These are phyloP conservation scores for Agrochola circellaris DNA, from an alignment of 2,888 invertebrate species.

Conservation along the genomic window DNA sequence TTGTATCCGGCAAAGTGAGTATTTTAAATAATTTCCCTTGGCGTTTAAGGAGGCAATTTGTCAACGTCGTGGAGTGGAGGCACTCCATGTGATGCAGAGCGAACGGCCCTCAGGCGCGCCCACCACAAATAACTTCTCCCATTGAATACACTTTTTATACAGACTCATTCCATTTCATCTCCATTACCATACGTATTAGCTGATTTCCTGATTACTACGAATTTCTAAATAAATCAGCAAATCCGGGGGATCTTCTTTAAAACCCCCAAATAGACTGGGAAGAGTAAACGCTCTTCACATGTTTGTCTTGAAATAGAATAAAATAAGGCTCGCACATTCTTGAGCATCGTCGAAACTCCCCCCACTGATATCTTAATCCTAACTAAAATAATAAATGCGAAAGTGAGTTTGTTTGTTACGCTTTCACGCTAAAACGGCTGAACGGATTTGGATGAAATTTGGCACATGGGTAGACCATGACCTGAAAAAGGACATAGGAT, in stretches of 20 bases:
- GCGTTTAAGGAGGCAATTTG: conserved; percentile 75
- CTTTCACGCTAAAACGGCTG: no score
- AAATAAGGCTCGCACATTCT: conserved; percentile 13
- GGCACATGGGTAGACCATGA: no score
- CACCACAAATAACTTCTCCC: conserved; percentile 44
- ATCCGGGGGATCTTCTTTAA: conserved; percentile 30
- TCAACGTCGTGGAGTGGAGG: conserved; percentile 73
- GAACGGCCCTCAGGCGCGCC: conserved; percentile 41
- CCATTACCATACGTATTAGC: conserved; percentile 60
- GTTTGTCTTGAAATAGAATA: conserved; percentile 33
- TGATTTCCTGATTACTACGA: conserved; percentile 55
- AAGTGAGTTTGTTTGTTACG: no score
- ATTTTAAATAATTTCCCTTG: conserved; percentile 81
- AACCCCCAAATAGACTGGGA: conserved; percentile 17
- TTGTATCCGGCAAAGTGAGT: conserved; percentile 61
- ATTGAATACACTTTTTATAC: conserved; percentile 58
- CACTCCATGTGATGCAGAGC: conserved; percentile 54
- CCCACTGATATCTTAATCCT: neutral
- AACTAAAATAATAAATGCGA: no score
- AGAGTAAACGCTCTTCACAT: conserved; percentile 18
- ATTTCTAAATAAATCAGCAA: conserved; percentile 52
- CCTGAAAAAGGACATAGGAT: no score
- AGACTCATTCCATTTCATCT: conserved; percentile 54
- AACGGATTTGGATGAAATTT: no score
- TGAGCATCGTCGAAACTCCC: conserved; percentile 8